phyloP scores from a whole-genome alignment of 2,888 invertebrate species.

The Eudemis profundana region DNA sequence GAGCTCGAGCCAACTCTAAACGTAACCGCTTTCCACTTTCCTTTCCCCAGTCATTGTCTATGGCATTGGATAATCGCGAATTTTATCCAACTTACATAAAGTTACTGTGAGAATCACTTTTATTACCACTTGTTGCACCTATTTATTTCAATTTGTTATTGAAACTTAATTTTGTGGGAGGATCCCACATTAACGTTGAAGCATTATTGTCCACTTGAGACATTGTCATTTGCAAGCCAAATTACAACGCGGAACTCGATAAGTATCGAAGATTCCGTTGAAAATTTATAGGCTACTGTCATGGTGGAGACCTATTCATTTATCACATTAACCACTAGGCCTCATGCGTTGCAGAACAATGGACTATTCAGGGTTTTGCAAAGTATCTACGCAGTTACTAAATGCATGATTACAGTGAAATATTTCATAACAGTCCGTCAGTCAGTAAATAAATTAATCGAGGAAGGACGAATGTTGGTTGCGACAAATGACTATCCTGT shows the following conservation, averaged over 20 bases:
- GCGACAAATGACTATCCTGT: slow-evolving; percentile 41
- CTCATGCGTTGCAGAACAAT: slow-evolving; percentile 75
- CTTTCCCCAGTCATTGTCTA: slow-evolving; percentile 82
- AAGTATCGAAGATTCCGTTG: slow-evolving; percentile 58
- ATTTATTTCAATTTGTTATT: slow-evolving; percentile 69
- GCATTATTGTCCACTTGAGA: slow-evolving; percentile 30
- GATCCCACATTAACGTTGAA: slow-evolving; percentile 57
- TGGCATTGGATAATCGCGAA: slow-evolving; percentile 78
- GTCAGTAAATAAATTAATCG: slow-evolving; percentile 47
- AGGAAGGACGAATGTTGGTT: slow-evolving; percentile 42
- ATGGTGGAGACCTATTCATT: slow-evolving; percentile 68
- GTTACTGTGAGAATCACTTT: slow-evolving; percentile 73
- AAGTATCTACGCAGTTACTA: slow-evolving; percentile 63
- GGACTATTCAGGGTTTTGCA: slow-evolving; percentile 73
- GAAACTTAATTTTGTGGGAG: slow-evolving; percentile 71
- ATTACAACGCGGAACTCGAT: slow-evolving; percentile 60
- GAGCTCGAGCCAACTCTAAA: slow-evolving; percentile 53
- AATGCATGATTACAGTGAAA: slow-evolving; percentile 53
- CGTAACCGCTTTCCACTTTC: slow-evolving; percentile 82
- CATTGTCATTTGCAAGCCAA: slow-evolving; percentile 32
- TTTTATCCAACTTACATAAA: slow-evolving; percentile 78
- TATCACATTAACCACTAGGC: slow-evolving; percentile 68
- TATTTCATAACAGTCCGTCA: slow-evolving; percentile 49
- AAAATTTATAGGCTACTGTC: slow-evolving; percentile 67
- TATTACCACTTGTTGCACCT: slow-evolving; percentile 71